Base-by-base conservation (phyloP, 2,797 vertebrate species). In the Zenarchopterus dispar region DNA sequence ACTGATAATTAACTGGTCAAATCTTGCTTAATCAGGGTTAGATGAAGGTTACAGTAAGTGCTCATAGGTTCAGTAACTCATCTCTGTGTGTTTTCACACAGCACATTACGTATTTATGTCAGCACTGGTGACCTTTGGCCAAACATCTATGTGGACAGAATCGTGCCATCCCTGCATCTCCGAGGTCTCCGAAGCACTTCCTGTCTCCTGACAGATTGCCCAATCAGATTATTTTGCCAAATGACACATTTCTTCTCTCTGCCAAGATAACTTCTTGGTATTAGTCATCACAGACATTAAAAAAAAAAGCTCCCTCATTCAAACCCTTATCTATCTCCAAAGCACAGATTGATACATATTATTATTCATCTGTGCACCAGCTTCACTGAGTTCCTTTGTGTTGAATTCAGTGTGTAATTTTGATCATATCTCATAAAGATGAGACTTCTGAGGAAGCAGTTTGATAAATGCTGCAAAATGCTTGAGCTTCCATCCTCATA, bases 51-150 rank as follows among this genome's bases (percentile, higher is more conserved):
- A 48, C 9, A 64, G 45, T 23, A 11, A 31, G 33, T 2, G 8
- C 33, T 9, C 11, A 11, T 3, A 36, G 11, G 9, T 11, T 9
- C 9, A 10, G 33, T 9, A 36, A 36, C 33, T 17, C 26, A 42
- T 45, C 7, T n/a, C 28, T 59, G 60, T 24, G 50, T 4, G 36
- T 41, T 50, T 41, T 48, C 18, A 13, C 54, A 51, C 15, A 56
- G 24, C 31, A 47, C 7, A 41, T 56, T 61, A 67, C 26, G 36
- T 61, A 58, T 57, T 53, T 2, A 23, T 58, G 36, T 49, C 51
- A 61, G 44, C 63, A 44, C 39, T 7, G 16, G 41, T 71, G 76
- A 74, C 67, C 70, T 77, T 59, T 75, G 73, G 67, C 56, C 46
- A 48, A 45, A 43, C 16, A 39, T 41, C 43, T 39, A 39, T 39